phyloP scores from a whole-genome alignment of 2,113 vertebrate genomes.

The Butastur rufipennis region DNA sequence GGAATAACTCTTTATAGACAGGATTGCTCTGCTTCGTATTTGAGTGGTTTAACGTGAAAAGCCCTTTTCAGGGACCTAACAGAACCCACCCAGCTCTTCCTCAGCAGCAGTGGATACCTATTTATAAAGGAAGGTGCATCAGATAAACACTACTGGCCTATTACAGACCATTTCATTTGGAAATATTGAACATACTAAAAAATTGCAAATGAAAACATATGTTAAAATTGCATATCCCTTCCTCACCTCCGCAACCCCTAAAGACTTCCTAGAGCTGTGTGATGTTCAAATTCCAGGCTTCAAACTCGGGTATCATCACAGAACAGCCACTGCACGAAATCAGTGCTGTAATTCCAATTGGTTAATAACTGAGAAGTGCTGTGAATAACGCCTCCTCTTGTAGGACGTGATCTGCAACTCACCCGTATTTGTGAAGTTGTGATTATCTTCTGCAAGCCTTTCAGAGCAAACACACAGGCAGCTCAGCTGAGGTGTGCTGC shows the following conservation, averaged over 20 bases:
- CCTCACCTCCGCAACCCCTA: neutral
- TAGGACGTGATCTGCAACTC: neutral
- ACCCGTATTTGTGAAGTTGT: neutral
- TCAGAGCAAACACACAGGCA: neutral
- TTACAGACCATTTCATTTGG: neutral
- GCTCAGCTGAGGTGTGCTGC: slow-evolving; percentile 46
- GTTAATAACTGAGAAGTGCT: neutral
- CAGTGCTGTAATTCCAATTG: neutral
- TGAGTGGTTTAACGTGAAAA: neutral
- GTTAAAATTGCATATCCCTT: neutral
- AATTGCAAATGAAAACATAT: neutral
- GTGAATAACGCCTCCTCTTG: neutral
- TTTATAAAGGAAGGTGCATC: neutral
- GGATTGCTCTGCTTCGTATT: neutral
- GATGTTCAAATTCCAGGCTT: neutral
- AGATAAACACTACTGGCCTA: neutral
- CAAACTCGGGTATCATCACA: neutral
- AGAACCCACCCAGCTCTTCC: neutral
- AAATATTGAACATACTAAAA: neutral
- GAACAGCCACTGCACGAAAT: neutral
- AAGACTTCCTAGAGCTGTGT: neutral
- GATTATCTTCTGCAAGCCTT: neutral
- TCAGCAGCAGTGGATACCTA: neutral
- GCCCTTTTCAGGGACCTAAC: neutral
- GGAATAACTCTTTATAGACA: neutral